Evolutionary conservation across 2,797 vertebrate species (phyloP).

Genomic region (Poecilia velifera): DNA sequence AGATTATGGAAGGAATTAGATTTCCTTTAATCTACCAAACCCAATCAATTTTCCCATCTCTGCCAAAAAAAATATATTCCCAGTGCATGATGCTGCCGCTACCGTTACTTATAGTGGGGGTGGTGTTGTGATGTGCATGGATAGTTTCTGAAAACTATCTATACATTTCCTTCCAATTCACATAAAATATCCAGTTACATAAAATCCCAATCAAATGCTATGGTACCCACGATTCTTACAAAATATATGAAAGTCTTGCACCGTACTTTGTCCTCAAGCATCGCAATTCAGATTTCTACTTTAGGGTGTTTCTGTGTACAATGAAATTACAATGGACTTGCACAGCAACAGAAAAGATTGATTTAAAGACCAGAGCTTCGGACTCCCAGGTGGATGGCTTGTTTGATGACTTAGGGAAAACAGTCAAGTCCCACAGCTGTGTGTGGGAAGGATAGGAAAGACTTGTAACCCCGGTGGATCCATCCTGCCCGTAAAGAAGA

Average conservation of each 20-base stretch:
- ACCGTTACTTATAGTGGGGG: background rate
- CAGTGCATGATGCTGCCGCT: background rate
- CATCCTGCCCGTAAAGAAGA: slow-evolving; percentile 13
- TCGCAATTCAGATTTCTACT: background rate
- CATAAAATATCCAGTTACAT: background rate
- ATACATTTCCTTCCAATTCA: background rate
- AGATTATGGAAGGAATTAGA: too few relatives aligned
- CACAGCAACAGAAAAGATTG: background rate
- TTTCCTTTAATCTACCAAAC: background rate
- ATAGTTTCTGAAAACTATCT: background rate
- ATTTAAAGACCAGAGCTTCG: slow-evolving; percentile 13
- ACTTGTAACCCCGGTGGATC: slow-evolving; percentile 4
- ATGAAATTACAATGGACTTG: background rate
- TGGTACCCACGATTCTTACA: background rate
- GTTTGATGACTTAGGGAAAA: slow-evolving; percentile 17
- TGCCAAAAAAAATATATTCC: background rate
- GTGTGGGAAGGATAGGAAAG: background rate
- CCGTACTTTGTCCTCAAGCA: background rate
- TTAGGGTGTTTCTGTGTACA: background rate
- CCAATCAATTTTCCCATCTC: background rate
- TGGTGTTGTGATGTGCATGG: background rate
- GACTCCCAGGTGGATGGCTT: slow-evolving; percentile 1
- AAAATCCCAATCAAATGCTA: background rate
- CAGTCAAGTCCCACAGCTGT: slow-evolving; percentile 18
- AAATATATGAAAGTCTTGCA: background rate